Conservation (phyloP, 2,888 invertebrate genomes). For the Troides oblongomaculatus region DNA sequence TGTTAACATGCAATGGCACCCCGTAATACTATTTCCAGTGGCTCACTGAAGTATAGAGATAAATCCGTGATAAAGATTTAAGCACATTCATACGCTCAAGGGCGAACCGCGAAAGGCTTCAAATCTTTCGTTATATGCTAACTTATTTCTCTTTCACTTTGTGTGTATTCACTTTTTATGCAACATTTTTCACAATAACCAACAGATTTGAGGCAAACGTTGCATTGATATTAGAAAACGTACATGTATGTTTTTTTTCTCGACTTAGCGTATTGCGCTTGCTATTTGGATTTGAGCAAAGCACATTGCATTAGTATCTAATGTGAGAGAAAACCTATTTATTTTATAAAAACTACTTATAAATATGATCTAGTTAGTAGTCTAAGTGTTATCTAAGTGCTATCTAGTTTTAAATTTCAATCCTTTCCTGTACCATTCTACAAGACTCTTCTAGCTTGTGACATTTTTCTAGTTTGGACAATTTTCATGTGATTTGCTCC, state of each 20-base stretch:
- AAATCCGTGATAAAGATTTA: slow-evolving; percentile 8
- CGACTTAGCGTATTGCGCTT: not conserved
- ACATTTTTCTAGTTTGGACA: too few relatives aligned
- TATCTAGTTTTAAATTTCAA: too few relatives aligned
- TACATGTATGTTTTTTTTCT: not conserved
- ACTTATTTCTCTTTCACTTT: not conserved
- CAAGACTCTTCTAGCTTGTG: too few relatives aligned
- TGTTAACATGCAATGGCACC: not conserved
- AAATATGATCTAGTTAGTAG: not conserved
- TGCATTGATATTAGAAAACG: not conserved
- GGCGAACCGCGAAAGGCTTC: slow-evolving; percentile 3
- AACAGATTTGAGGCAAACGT: not conserved
- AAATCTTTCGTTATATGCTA: not conserved
- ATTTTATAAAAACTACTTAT: not conserved
- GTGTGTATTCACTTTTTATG: not conserved
- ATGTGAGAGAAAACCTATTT: not conserved
- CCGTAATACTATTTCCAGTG: slow-evolving; percentile 3
- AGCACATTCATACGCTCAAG: slow-evolving; percentile 8
- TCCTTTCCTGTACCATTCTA: too few relatives aligned
- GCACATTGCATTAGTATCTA: not conserved
- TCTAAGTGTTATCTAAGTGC: too few relatives aligned
- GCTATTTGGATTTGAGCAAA: not conserved
- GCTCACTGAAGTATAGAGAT: slow-evolving; percentile 7
- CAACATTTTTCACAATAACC: slow-evolving; percentile 5
- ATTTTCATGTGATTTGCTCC: too few relatives aligned